These are phyloP conservation scores for Luperina nickerlii DNA, from an alignment of 2,888 invertebrate species.

Conservation along the genomic window DNA sequence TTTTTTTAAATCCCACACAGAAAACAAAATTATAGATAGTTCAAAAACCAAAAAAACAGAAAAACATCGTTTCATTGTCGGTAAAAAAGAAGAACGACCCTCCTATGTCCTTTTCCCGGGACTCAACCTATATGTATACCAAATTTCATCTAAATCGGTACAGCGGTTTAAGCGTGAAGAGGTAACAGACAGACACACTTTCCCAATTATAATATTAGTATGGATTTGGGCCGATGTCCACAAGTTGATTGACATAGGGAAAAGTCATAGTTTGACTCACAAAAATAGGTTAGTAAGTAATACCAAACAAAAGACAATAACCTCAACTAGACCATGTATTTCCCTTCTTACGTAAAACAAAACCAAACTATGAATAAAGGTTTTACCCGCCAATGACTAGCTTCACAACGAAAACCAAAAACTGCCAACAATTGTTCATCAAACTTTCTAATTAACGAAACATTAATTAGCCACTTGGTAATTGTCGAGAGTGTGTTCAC, in stretches of 20 bases:
- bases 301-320: neutral
- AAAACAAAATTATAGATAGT: too few relatives aligned
- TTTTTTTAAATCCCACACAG: too few relatives aligned
- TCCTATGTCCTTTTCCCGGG: too few relatives aligned
- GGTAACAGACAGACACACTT: too few relatives aligned
- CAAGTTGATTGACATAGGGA: conserved; percentile 9
- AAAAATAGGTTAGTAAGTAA: neutral
- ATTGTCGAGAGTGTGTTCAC: conserved; percentile 34
- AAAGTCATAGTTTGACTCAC: conserved; percentile 26
- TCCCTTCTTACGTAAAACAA: conserved; percentile 11
- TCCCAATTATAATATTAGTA: too few relatives aligned
- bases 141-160: too few relatives aligned
- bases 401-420: neutral
- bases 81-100: too few relatives aligned
- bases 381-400: conserved; percentile 14
- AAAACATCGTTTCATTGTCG: too few relatives aligned
- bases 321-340: neutral
- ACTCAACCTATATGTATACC: too few relatives aligned
- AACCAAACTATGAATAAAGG: conserved; percentile 1
- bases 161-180: too few relatives aligned
- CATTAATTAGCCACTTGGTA: conserved; percentile 19
- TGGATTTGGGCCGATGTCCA: neutral
- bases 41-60: too few relatives aligned
- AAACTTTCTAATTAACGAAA: conserved; percentile 47
- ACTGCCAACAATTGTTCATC: conserved; percentile 8